Percentiles rank a stretch among this genome's conserved stretches.
Evolutionary conservation across 2,888 invertebrate species (phyloP).

Genomic region (Leptinotarsa juncta): DNA sequence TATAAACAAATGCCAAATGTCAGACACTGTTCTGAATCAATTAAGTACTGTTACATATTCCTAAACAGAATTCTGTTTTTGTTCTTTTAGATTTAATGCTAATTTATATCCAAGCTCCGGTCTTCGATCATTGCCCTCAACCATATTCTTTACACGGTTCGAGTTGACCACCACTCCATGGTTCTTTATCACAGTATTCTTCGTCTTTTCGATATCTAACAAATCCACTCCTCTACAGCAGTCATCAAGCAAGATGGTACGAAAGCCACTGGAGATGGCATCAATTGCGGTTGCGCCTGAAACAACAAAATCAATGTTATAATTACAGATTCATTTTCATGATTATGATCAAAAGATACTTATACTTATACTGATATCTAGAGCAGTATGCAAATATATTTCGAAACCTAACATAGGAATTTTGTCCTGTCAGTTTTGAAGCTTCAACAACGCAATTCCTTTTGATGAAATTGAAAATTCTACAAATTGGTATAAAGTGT

Average conservation of each 20-base stretch:
- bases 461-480: too few relatives aligned
- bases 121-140: conserved; percentile 85
- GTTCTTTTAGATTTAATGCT: conserved; percentile 79
- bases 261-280: conserved; percentile 86
- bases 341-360: too few relatives aligned
- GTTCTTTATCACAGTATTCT: conserved; percentile 76
- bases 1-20: neutral
- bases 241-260: conserved; percentile 89
- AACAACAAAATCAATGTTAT: conserved; percentile 31
- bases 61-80: conserved; percentile 19
- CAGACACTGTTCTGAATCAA: neutral
- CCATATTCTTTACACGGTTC: conserved; percentile 83
- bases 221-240: conserved; percentile 89
- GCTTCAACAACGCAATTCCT: too few relatives aligned
- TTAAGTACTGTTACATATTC: neutral
- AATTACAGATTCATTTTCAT: too few relatives aligned
- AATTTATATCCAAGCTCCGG: conserved; percentile 89
- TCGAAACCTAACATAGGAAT: too few relatives aligned
- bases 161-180: conserved; percentile 85
- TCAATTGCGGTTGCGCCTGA: conserved; percentile 87
- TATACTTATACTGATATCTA: too few relatives aligned
- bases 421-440: too few relatives aligned
- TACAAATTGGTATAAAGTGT: too few relatives aligned
- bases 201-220: conserved; percentile 86
- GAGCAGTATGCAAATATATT: too few relatives aligned